Conservation (phyloP, 1,140 invertebrate species). For the Papilio xuthus region DNA sequence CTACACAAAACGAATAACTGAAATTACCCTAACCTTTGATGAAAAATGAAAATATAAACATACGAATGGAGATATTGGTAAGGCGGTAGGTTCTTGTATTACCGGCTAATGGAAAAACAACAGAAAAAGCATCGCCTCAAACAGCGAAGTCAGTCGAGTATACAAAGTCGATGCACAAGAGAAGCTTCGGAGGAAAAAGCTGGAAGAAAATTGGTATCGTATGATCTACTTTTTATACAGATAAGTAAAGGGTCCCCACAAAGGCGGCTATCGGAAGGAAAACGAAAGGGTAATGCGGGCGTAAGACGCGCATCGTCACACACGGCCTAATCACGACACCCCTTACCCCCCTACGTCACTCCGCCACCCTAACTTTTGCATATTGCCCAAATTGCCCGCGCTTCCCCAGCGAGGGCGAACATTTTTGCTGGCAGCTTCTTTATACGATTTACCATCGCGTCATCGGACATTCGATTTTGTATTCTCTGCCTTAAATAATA, state of each 20-base stretch:
- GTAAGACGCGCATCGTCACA: conserved; percentile 80
- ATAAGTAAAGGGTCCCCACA: conserved; percentile 68
- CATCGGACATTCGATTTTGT: conserved; percentile 31
- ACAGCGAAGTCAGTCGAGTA: conserved; percentile 39
- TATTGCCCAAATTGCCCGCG: conserved; percentile 77
- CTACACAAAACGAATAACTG: conserved; percentile 38
- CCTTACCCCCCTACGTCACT: conserved; percentile 53
- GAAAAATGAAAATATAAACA: neutral
- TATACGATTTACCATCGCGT: conserved; percentile 33
- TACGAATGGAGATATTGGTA: neutral
- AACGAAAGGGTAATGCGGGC: conserved; percentile 80
- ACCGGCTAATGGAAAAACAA: conserved; percentile 39
- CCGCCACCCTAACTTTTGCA: conserved; percentile 74
- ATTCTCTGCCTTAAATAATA: conserved; percentile 12
- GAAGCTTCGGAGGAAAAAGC: conserved; percentile 55
- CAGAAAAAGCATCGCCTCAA: conserved; percentile 25
- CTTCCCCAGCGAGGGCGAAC: conserved; percentile 54
- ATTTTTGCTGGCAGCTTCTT: conserved; percentile 69
- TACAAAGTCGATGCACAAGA: conserved; percentile 53
- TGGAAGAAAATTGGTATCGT: conserved; percentile 72
- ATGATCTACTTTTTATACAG: conserved; percentile 70
- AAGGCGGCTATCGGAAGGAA: conserved; percentile 79
- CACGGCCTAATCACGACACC: conserved; percentile 76
- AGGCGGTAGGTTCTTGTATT: neutral
- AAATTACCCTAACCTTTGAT: neutral